Evolutionary conservation across 2,888 invertebrate species (phyloP), one percentile per base, ranked within the genome.

Genomic region (Lepidonotus clava): DNA sequence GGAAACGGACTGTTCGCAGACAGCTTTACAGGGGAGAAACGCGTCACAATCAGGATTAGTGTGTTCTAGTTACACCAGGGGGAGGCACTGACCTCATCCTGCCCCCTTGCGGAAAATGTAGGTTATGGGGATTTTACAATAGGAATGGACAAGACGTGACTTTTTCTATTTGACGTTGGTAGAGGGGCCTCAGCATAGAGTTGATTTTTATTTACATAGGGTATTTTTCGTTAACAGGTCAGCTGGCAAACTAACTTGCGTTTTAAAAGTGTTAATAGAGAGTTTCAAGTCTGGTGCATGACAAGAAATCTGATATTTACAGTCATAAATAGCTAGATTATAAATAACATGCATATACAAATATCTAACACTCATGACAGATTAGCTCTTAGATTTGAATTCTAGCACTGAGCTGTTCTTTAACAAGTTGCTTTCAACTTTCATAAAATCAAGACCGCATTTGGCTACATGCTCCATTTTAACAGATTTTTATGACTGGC

Each of bases 291-390:
- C 71, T 71, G 56, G 56, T 24, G 71, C 38, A 71, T 8, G 71
- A 71, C 71, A 18, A 71, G 71, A 71, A 34, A 36, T 38, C 0
- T 46, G 1, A 46, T 80, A 80, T 80, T 41, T 80, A 80, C 80
- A 80, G 46, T 80, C 28, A 80, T 46, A 80, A 80, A 80, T 80
- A 80, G 46, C 80, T 46, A 80, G 41, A 32, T 80, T 41, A 80
- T 80, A 80, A 80, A 80, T 80, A 80, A 80, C 80, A 80, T 80
- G 80, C 80, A 80, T 80, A 51, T 46, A 46, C 80, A 80, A 46
- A 80, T 46, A 80, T 46, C 80, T 80, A 80, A 41, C 80, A 80
- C 80, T 46, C 80, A 80, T 41, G n/a, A 46, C 6, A 11, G n/a
- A 28, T 14, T 71, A 38, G 36, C 71, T 71, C 1, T 14, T 71